Percentiles rank a stretch among this genome's conserved stretches.
Conservation (phyloP, 2,113 vertebrate genomes). For the Otis tarda region DNA sequence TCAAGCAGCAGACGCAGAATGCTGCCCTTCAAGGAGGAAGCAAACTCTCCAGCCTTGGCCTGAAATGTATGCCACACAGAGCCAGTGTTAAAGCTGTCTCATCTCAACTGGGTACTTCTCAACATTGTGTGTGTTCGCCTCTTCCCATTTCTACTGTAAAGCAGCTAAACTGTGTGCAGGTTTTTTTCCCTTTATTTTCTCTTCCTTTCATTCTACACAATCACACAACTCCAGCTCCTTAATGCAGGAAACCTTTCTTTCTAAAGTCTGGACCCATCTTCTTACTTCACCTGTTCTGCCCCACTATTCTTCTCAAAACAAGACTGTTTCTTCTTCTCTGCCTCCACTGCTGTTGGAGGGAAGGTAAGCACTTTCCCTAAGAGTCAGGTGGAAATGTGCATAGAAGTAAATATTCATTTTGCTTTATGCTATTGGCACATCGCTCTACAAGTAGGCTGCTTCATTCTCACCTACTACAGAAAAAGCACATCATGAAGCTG, state of each 20-base stretch:
- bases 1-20: constrained; percentile 86
- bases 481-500: background rate
- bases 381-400: background rate
- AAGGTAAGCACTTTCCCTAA: background rate
- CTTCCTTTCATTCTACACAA: background rate
- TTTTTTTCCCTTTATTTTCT: background rate
- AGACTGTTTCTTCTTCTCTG: background rate
- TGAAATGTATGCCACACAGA: constrained; percentile 48
- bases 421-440: background rate
- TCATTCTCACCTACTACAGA: constrained; percentile 23
- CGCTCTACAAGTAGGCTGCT: background rate
- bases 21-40: constrained; percentile 79
- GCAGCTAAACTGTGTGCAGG: background rate
- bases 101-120: background rate
- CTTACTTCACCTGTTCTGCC: background rate
- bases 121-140: background rate
- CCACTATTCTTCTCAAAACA: background rate
- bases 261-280: background rate
- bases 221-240: background rate
- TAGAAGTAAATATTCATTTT: background rate
- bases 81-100: background rate
- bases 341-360: background rate
- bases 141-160: background rate
- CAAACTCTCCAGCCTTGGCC: constrained; percentile 85
- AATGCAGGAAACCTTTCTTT: background rate